phyloP scores from a whole-genome alignment of 2,797 vertebrate species.

The Melanotaenia pygmaea region DNA sequence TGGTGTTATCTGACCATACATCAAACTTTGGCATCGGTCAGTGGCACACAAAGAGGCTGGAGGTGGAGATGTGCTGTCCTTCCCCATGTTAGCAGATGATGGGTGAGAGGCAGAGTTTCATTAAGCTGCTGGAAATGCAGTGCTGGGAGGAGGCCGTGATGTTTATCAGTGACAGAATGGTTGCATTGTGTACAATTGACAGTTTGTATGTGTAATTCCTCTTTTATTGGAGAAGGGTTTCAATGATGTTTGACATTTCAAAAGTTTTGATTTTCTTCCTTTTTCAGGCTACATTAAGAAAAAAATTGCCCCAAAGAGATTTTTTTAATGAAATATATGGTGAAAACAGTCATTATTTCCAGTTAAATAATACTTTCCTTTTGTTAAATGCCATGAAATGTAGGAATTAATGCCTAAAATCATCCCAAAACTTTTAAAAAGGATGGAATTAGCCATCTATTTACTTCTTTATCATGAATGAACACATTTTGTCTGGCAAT shows the following conservation, averaged over 20 bases:
- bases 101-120: slow-evolving; percentile 25
- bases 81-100: slow-evolving; percentile 32
- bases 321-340: not conserved
- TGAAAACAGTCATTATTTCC: not conserved
- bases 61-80: slow-evolving; percentile 40
- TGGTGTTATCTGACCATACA: slow-evolving; percentile 23
- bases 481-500: not conserved
- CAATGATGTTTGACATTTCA: not conserved
- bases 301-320: not conserved
- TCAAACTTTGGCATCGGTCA: slow-evolving; percentile 24
- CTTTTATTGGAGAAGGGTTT: not conserved
- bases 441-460: not conserved
- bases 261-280: not conserved
- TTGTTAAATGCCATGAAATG: not conserved
- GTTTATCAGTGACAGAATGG: slow-evolving; percentile 13
- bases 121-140: slow-evolving; percentile 13
- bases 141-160: slow-evolving; percentile 10
- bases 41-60: not conserved
- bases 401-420: not conserved
- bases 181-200: not conserved
- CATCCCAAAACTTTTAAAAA: not conserved
- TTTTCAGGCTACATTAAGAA: not conserved
- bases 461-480: not conserved
- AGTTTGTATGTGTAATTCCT: slow-evolving; percentile 4
- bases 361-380: not conserved